Percentiles rank a stretch among this genome's conserved stretches.
Evolutionary conservation across 2,113 vertebrate species (phyloP).

Genomic region (Phaethon lepturus): DNA sequence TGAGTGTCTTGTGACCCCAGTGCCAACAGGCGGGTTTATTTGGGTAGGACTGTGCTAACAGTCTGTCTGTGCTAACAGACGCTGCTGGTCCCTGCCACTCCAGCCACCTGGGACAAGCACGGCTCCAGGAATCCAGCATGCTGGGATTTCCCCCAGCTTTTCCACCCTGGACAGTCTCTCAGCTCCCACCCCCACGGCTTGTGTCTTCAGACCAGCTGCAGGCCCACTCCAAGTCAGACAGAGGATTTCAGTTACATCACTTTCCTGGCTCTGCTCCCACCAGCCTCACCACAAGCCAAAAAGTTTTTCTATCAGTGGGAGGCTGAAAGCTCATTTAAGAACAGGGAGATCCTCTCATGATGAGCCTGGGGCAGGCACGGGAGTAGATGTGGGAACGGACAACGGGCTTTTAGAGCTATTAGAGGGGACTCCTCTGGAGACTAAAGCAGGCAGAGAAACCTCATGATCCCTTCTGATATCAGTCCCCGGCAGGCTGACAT

Average conservation of each 20-base stretch:
- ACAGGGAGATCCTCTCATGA: neutral
- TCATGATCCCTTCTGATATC: neutral
- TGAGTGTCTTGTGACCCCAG: fast-evolving
- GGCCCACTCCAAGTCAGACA: constrained; percentile 8
- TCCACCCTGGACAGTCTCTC: neutral
- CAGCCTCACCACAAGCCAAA: constrained; percentile 47
- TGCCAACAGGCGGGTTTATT: neutral
- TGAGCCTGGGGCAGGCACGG: neutral
- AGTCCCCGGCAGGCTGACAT: neutral
- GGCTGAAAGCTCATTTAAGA: constrained; percentile 21
- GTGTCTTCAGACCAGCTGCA: constrained; percentile 25
- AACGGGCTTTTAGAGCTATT: neutral
- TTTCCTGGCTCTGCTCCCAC: constrained; percentile 51
- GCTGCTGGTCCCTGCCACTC: fast-evolving
- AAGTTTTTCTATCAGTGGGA: constrained; percentile 43
- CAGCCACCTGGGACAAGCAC: neutral
- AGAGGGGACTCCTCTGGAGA: neutral
- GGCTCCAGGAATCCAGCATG: fast-evolving
- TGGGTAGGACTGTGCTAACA: neutral
- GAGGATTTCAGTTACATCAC: constrained; percentile 27
- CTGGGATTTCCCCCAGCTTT: neutral
- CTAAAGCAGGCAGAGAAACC: neutral
- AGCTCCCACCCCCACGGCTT: neutral
- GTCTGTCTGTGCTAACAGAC: neutral
- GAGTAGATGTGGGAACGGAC: neutral